Conservation (phyloP, 2,888 invertebrate species). For the Tethea ocularis region DNA sequence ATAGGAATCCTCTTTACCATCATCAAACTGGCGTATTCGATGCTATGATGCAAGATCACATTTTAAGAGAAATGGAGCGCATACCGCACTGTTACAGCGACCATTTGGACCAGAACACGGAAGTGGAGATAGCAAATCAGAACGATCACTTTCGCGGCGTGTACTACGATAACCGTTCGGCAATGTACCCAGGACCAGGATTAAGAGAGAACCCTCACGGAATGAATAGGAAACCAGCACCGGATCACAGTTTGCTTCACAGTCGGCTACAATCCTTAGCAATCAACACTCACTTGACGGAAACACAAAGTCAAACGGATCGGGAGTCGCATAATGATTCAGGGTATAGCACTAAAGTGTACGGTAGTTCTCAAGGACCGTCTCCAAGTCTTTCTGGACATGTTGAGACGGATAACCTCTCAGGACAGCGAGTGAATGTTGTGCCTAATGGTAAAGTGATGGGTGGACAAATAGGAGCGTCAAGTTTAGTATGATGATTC, state of each 20-base stretch:
- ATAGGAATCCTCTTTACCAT: slow-evolving; percentile 72
- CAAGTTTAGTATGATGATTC: slow-evolving; percentile 85
- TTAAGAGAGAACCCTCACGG: slow-evolving; percentile 19
- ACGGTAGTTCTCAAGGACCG: slow-evolving; percentile 90
- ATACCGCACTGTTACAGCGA: slow-evolving; percentile 79
- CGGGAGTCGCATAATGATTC: slow-evolving; percentile 91
- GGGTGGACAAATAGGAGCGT: slow-evolving; percentile 80
- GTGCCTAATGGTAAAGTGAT: slow-evolving; percentile 60
- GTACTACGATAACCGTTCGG: slow-evolving; percentile 69
- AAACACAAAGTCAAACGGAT: slow-evolving; percentile 80
- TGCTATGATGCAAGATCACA: slow-evolving; percentile 82
- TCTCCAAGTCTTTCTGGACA: slow-evolving; percentile 89
- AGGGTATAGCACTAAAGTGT: slow-evolving; percentile 92
- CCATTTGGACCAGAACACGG: slow-evolving; percentile 74
- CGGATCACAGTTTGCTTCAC: slow-evolving; percentile 73
- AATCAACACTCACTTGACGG: slow-evolving; percentile 77
- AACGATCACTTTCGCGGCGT: slow-evolving; percentile 68
- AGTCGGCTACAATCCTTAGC: slow-evolving; percentile 76
- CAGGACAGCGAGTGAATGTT: slow-evolving; percentile 66
- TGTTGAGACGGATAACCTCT: slow-evolving; percentile 71
- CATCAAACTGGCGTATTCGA: slow-evolving; percentile 75
- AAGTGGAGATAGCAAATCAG: slow-evolving; percentile 76
- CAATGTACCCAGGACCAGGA: slow-evolving; percentile 62
- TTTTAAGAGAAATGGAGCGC: slow-evolving; percentile 78
- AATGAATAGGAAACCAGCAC: slow-evolving; percentile 60